Base-by-base conservation (phyloP, 2,888 invertebrate genomes). In the Doris montereyensis region DNA sequence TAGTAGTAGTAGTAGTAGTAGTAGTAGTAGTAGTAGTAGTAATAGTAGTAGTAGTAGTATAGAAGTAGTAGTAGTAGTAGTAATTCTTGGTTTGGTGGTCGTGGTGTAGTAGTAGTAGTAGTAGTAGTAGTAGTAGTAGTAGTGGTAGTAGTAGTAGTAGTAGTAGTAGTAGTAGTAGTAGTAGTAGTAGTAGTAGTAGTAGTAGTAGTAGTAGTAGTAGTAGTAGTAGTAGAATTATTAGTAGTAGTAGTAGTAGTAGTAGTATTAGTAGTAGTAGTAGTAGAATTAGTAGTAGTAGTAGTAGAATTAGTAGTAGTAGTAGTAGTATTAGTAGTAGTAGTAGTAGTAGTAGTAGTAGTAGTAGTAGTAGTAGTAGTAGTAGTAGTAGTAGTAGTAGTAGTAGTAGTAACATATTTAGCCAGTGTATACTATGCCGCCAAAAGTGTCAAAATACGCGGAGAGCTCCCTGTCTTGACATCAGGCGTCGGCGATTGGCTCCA, bases 281-380 rank as follows among this genome's bases (percentile, higher is more conserved):
- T 57, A 73, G 72, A 13, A 58, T 57, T 35, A 35, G 41, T 32
- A 35, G 41, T 72, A 26, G 68, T 70, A 34, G 68, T 35, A 70
- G 68, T 70, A 76, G 76, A 30, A 76, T 34, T 76, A 70, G 41
- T 70, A 60, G 76, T 70, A 76, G 68, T 67, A 76, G 68, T 70
- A 41, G 67, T 34, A 70, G 76, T 76, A 70, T 34, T 76, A 76
- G 67, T 75, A 75, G 35, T 70, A 41, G 57, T 41, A 21, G 70
- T 52, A 77, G 77, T 30, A 77, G 77, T 32, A 77, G 77, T n/a
- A 77, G 72, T 60, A 73, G 77, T 60, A 73, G 77, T 60, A 73
- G 77, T 57, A 72, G 72, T 30, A 73, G 73, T 73, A 73, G 73
- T 73, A 73, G 73, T 73, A 73, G 73, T 73, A 73, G 73, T 73